These are phyloP conservation scores for Neotoma lepida DNA, from an alignment of 2,113 vertebrate species.

Conservation along the genomic window DNA sequence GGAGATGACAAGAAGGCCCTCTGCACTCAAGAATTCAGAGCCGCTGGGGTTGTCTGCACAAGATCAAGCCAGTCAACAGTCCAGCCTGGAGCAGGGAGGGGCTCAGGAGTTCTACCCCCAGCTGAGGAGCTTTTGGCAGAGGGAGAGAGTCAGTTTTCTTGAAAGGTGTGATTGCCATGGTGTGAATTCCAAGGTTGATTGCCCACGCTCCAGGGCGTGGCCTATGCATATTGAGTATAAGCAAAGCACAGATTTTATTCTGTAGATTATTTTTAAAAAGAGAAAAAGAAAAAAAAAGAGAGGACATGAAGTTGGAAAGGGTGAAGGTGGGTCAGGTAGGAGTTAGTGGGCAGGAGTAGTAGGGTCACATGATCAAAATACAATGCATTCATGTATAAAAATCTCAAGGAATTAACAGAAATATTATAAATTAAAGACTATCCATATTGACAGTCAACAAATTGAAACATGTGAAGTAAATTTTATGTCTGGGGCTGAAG, in stretches of 20 bases:
- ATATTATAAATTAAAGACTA: neutral
- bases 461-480: neutral
- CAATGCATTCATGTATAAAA: neutral
- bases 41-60: neutral
- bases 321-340: neutral
- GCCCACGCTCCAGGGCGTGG: neutral
- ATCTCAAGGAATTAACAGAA: neutral
- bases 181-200: neutral
- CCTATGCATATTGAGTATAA: neutral
- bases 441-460: neutral
- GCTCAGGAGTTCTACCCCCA: neutral
- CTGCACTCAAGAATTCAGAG: neutral
- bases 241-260: neutral
- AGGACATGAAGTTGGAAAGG: neutral
- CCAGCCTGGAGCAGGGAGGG: neutral
- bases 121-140: neutral
- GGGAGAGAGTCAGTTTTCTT: neutral
- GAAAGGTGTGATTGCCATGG: neutral
- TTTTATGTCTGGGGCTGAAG: neutral
- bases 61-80: too few species aligned
- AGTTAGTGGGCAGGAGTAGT: neutral
- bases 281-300: too few species aligned
- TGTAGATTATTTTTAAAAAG: neutral
- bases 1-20: neutral
- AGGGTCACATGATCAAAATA: neutral